Evolutionary conservation across 2,888 invertebrate species (phyloP).

Genomic region (Parnassius smintheus): DNA sequence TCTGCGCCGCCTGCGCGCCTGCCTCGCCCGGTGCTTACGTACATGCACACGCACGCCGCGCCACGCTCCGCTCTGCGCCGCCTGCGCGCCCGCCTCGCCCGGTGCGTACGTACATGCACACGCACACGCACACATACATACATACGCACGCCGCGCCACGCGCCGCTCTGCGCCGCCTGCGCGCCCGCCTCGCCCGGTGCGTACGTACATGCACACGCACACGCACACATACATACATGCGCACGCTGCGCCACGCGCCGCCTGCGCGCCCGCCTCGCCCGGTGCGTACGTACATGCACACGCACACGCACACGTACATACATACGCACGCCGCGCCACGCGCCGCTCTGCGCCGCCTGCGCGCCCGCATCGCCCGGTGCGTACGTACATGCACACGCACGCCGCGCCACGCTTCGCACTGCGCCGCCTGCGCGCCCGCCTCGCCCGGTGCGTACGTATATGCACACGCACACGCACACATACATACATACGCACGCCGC

Average conservation of each 20-base stretch:
- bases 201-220: slow-evolving; percentile 84
- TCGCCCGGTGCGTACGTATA: neutral
- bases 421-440: neutral
- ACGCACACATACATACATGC: slow-evolving; percentile 48
- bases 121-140: too few species aligned
- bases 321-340: slow-evolving; percentile 87
- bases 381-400: neutral
- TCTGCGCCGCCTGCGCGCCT: too few species aligned
- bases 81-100: slow-evolving; percentile 81
- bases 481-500: too few species aligned
- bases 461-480: too few species aligned
- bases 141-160: slow-evolving; percentile 85
- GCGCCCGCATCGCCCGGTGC: slow-evolving; percentile 54
- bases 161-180: too few species aligned
- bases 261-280: too few species aligned
- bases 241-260: slow-evolving; percentile 83
- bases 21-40: too few species aligned
- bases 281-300: slow-evolving; percentile 95
- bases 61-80: slow-evolving; percentile 92
- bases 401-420: neutral
- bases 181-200: slow-evolving; percentile 78
- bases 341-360: slow-evolving; percentile 94
- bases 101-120: neutral
- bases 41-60: slow-evolving; percentile 91
- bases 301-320: slow-evolving; percentile 92